Evolutionary conservation across 2,113 vertebrate genomes (phyloP), one percentile per base, ranked within the genome.

Genomic region (Amia ocellicauda): DNA sequence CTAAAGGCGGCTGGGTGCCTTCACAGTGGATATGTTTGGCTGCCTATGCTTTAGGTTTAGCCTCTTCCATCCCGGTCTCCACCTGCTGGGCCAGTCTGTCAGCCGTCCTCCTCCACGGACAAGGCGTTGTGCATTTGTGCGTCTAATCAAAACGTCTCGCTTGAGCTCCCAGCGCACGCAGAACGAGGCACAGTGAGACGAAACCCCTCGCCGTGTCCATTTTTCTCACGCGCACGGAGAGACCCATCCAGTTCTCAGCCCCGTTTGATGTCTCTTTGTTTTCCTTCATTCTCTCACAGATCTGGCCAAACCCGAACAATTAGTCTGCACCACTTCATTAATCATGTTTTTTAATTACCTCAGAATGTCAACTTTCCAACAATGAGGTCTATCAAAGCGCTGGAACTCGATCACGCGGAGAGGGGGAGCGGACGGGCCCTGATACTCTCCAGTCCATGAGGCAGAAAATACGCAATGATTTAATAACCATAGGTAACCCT

Each of bases 241-340:
- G 31, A 36, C 31, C 45, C 14, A 47, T 16, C 5, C 45, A 47
- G 14, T n/a, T n/a, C 7, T 5, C 10, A 47, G 2, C 16, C 45
- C 13, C 45, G 5, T 17, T 47, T 17, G 5, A 17, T 17, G n/a
- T 47, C n/a, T 47, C 45, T n/a, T 3, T 7, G 10, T n/a, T 17
- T 47, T 47, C 5, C 31, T 11, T 36, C 31, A n/a, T 36, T 36
- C 31, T 36, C 11, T 67, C 60, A 36, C 52, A 63, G 55, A 56
- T 64, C 63, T 64, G 69, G 64, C 65, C 61, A 74, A 60, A 74
- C 43, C 66, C 67, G 58, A 63, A 70, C 72, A 77, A 79, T 64
- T 69, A 68, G 28, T 31, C 63, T 72, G 71, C 70, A 60, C 69
- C 67, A 68, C 72, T 72, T 75, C 74, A 83, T 80, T 76, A 77